phyloP scores from a whole-genome alignment of 2,113 vertebrate species.

The Patagioenas fasciata region DNA sequence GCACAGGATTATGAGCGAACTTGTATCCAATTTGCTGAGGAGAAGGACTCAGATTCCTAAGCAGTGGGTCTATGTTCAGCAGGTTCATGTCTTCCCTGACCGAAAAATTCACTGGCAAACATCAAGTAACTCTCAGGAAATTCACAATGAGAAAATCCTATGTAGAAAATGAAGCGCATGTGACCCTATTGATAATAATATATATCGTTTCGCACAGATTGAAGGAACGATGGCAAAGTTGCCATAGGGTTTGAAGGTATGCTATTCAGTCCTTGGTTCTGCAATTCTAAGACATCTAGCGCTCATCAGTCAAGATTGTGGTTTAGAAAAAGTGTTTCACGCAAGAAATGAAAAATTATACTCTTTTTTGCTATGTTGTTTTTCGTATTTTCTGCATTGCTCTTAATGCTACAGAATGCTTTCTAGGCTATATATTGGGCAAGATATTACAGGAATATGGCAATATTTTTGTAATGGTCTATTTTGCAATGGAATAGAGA shows the following conservation, averaged over 20 bases:
- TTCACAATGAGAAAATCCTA: background rate
- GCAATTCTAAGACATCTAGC: background rate
- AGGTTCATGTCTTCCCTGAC: background rate
- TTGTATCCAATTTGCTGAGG: background rate
- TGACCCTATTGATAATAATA: background rate
- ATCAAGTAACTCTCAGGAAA: background rate
- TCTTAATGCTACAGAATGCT: background rate
- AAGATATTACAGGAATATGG: background rate
- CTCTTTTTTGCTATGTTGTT: background rate
- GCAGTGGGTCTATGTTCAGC: background rate
- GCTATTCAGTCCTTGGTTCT: background rate
- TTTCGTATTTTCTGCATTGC: background rate
- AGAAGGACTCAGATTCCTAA: fast-evolving
- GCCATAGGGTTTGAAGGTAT: fast-evolving
- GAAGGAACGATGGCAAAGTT: background rate
- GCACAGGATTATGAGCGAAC: background rate
- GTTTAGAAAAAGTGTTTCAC: background rate
- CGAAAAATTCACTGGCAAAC: background rate
- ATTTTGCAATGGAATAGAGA: background rate
- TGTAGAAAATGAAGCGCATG: fast-evolving
- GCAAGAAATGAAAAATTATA: background rate
- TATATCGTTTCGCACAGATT: background rate
- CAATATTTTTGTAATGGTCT: background rate
- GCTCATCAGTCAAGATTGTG: fast-evolving
- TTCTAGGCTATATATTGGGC: background rate